Base-by-base conservation (phyloP, 2,888 invertebrate genomes). In the Chrysolina haemoptera region DNA sequence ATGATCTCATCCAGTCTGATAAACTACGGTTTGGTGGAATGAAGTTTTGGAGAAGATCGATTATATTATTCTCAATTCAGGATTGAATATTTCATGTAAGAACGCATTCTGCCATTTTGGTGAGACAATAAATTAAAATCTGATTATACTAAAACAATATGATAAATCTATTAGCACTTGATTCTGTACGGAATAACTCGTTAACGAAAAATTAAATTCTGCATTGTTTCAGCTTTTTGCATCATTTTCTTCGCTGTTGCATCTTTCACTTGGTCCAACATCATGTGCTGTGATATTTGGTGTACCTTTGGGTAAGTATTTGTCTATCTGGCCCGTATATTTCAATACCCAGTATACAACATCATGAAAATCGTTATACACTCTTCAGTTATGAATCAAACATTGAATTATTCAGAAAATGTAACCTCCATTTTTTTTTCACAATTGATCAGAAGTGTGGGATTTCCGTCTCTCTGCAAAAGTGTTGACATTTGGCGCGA, bases 281-380 rank as follows among this genome's bases (percentile, higher is more conserved):
- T 83, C n/a, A 82, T 84, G 82, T 83, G 84, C 50, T 75, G 84
- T 43, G 85, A 85, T 75, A 84, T 85, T 70, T 84, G 83, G 80
- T 81, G 80, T 71, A 85, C 82, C 46, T 84, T 85, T 77, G 82
- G 84, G 85, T 84, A 77, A 82, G 82, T 78, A 70, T 14, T 14
- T 11, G 65, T 3, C 12, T 64, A 6, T 1, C 43, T 20, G 18
- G 3, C 14, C 9, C 11, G 35, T 35, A 0, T 35, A 35, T 35
- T 35, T 35, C 14, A 43, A 43, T 1, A 9, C 43, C 43, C 43
- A 43, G 11, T 43, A 43, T 12, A 16, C 50, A 53, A 53, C 9
- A 9, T 4, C 50, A 1, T 18, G 11, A 8, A 1, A 18, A 53
- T 11, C 43, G 14, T 43, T 9, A 4, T 43, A 6, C 43, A 11